Evolutionary conservation across 1,140 invertebrate species (phyloP).

Genomic region (Ladona fulva): DNA sequence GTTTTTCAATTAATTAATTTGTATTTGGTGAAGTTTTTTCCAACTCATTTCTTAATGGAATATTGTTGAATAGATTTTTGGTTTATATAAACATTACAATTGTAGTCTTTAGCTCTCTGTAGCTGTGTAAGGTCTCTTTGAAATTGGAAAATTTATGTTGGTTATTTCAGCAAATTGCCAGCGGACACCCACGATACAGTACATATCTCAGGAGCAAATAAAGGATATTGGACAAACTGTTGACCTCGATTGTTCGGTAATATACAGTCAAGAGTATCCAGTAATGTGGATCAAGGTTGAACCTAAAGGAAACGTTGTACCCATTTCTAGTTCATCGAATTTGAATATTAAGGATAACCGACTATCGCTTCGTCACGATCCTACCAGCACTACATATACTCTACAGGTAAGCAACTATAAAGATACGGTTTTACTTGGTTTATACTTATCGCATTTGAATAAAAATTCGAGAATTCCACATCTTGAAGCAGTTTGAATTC

Average conservation of each 20-base stretch:
- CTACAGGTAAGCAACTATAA: conserved; percentile 49
- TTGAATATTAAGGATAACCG: conserved; percentile 78
- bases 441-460: too few relatives aligned
- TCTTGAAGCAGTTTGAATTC: too few relatives aligned
- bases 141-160: neutral
- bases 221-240: conserved; percentile 83
- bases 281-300: conserved; percentile 73
- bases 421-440: too few relatives aligned
- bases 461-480: too few relatives aligned
- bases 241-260: conserved; percentile 79
- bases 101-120: neutral
- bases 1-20: neutral
- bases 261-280: conserved; percentile 60
- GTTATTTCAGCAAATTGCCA: conserved; percentile 49
- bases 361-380: conserved; percentile 74
- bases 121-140: neutral
- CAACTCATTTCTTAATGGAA: neutral
- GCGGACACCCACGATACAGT: conserved; percentile 80
- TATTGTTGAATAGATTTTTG: neutral
- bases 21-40: neutral
- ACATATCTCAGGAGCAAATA: conserved; percentile 84
- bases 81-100: neutral
- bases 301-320: conserved; percentile 47
- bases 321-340: conserved; percentile 67
- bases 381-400: conserved; percentile 65